A percentile compares a stretch with the other conserved stretches of the same genome.
phyloP scores from a whole-genome alignment of 2,113 vertebrate genomes.

The Odontophorus gujanensis region DNA sequence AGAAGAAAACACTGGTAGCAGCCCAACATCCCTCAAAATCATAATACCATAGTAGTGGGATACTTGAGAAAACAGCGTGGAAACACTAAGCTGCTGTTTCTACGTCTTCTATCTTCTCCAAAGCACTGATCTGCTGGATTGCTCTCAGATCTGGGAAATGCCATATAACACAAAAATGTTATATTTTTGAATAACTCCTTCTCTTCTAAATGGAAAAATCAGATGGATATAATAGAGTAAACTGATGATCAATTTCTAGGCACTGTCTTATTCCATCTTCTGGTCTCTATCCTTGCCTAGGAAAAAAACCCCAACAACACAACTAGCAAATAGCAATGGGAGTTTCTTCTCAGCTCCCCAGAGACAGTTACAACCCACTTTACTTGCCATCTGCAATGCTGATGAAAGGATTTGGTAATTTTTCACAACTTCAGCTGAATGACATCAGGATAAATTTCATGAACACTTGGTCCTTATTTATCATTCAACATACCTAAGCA shows the following conservation, averaged over 20 bases:
- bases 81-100: neutral
- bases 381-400: neutral
- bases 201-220: neutral
- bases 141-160: neutral
- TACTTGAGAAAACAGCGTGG: neutral
- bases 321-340: neutral
- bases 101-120: neutral
- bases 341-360: neutral
- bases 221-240: neutral
- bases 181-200: neutral
- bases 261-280: neutral
- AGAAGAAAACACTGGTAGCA: neutral
- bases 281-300: neutral
- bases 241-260: neutral
- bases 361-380: neutral
- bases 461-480: neutral
- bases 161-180: too few species aligned
- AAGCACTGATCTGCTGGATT: neutral
- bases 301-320: neutral
- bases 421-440: neutral
- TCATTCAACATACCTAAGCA: neutral
- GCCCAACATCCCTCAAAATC: neutral
- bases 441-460: neutral
- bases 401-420: neutral
- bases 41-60: neutral